Conservation (phyloP, 1,140 invertebrate species). For the Eupeodes corollae region DNA sequence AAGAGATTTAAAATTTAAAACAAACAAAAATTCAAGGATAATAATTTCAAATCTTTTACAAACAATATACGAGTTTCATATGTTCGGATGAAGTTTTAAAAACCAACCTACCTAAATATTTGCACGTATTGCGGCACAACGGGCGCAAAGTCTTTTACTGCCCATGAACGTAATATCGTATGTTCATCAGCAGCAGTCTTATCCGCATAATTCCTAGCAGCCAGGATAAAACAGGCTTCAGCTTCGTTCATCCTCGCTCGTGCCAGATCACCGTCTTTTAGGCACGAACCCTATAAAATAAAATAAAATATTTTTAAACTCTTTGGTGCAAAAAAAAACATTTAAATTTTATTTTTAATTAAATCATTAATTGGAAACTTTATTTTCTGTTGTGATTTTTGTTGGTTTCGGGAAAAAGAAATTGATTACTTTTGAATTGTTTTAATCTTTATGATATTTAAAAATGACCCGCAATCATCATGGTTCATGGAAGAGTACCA, state of each 20-base stretch:
- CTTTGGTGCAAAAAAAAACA: no score
- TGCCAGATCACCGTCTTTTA: constrained; percentile 88
- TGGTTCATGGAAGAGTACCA: no score
- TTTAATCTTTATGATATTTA: not conserved
- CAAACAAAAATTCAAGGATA: not conserved
- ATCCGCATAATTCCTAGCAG: constrained; percentile 91
- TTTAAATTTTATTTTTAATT: not conserved
- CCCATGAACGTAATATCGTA: constrained; percentile 94
- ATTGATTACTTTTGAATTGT: not conserved
- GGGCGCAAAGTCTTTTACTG: constrained; percentile 95
- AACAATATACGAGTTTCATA: not conserved
- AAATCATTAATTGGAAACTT: not conserved
- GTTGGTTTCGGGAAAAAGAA: not conserved
- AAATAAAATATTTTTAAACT: constrained; percentile 1
- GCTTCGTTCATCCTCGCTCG: constrained; percentile 92
- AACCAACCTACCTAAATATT: constrained; percentile 57
- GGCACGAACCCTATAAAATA: constrained; percentile 65
- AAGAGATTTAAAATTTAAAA: no score
- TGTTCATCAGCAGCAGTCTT: constrained; percentile 95
- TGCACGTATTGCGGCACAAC: constrained; percentile 94
- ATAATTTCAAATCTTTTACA: not conserved
- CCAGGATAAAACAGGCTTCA: constrained; percentile 90
- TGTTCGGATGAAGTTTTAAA: no score
- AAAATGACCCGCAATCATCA: no score
- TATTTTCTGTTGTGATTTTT: not conserved